Evolutionary conservation across 2,797 vertebrate genomes (phyloP).

Genomic region (Hylomyscus alleni): DNA sequence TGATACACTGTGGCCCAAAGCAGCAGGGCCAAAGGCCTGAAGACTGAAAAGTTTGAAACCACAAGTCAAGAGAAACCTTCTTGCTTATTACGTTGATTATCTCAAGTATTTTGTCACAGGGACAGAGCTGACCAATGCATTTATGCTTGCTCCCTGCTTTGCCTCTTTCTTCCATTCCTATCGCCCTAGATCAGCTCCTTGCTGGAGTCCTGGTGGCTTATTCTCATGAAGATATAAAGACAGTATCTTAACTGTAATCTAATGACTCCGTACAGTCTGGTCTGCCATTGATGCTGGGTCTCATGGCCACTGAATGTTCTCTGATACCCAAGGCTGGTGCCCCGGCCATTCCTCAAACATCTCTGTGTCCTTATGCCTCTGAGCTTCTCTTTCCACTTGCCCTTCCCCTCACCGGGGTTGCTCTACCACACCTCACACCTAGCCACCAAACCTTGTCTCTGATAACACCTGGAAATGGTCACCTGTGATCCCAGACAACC

Average conservation of each 20-base stretch:
- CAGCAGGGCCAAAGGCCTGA: not conserved
- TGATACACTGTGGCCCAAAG: not conserved
- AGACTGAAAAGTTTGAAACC: not conserved
- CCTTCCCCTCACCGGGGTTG: not conserved
- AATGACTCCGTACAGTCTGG: accelerated
- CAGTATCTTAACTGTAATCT: not conserved
- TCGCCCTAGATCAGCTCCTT: not conserved
- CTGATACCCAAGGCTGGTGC: no score
- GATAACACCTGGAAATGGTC: accelerated
- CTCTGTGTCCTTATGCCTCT: not conserved
- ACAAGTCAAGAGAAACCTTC: not conserved
- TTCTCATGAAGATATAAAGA: not conserved
- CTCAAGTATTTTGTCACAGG: not conserved
- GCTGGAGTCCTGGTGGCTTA: not conserved
- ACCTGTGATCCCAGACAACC: not conserved
- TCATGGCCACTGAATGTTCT: not conserved
- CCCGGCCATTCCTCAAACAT: no score
- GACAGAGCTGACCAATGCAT: not conserved
- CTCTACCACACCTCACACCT: not conserved
- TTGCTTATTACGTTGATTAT: not conserved
- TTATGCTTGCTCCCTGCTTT: not conserved
- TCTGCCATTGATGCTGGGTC: not conserved
- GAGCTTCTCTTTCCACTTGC: not conserved
- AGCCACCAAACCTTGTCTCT: not conserved
- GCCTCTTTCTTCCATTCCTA: not conserved